phyloP scores from a whole-genome alignment of 2,797 vertebrate species.

The Ctenosaura bakeri region DNA sequence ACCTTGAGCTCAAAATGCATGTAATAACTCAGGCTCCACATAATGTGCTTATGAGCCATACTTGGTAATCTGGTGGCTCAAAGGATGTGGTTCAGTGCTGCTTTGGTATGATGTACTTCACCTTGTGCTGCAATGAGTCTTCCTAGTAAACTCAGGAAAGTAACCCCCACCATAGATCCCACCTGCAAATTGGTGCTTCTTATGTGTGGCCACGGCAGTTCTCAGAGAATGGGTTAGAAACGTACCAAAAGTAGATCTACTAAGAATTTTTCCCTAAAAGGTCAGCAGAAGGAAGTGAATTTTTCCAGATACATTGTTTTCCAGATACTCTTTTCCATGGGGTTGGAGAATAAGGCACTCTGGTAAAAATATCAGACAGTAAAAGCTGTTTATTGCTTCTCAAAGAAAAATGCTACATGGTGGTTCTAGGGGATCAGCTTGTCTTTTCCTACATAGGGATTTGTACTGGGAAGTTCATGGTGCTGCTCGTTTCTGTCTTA shows the following conservation, averaged over 20 bases:
- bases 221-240: too few species aligned
- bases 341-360: constrained; percentile 51
- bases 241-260: background rate
- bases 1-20: background rate
- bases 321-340: constrained; percentile 49
- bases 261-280: constrained; percentile 53
- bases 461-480: constrained; percentile 1
- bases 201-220: too few species aligned
- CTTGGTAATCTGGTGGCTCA: too few species aligned
- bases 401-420: background rate
- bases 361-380: constrained; percentile 65
- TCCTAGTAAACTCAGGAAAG: background rate
- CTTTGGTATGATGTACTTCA: background rate
- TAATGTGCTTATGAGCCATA: background rate
- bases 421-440: constrained; percentile 48
- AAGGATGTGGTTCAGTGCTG: background rate
- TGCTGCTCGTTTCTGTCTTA: constrained; percentile 23
- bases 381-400: constrained; percentile 19
- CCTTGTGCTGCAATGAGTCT: background rate
- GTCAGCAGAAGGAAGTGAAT: constrained; percentile 29
- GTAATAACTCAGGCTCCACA: background rate
- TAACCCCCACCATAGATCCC: too few species aligned
- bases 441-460: constrained; percentile 19
- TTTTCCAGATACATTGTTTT: constrained; percentile 9
- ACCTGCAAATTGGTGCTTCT: too few species aligned